Base-by-base conservation (phyloP, 2,797 vertebrate species). In the Spea hammondii region DNA sequence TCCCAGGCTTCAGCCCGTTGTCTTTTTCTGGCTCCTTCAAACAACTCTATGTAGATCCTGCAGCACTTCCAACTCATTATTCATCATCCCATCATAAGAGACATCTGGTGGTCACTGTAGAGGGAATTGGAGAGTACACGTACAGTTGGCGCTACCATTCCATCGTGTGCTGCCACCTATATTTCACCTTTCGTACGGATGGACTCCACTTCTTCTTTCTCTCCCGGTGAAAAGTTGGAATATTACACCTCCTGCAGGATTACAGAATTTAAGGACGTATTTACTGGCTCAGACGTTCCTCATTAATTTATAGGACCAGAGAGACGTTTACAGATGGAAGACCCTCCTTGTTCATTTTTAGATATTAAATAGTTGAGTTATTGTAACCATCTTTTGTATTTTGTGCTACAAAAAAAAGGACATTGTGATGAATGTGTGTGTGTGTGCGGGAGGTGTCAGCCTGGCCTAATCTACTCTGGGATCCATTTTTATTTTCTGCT, bases 291-390 rank as follows among this genome's bases (percentile, higher is more conserved):
- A 70, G 72, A 68, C 70, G 59, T 81, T 77, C 57, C 73, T 65
- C 32, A 32, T 72, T 82, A 60, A 82, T 77, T 82, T 82, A 82
- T 77, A 77, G 55, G 65, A 65, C 6, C 46, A 45, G 75, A 73
- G 65, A 68, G 54, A 65, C 67, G 69, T 50, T 66, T 51, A 47
- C 13, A 44, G 67, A 2, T 62, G 45, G 45, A 45, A 6, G 44
- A 4, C 53, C 44, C 49, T 17, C 47, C 17, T 70, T 57, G 67
- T 48, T 57, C 54, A 62, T 50, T 8, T 32, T 32, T 72, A 57
- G 70, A 82, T 75, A 55, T 74, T 69, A 17, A 17, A 55, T 68
- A 81, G 48, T 53, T 45, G 1, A 50, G 74, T 51, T 13, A 49
- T 46, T 8, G 55, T 32, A 8, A n/a, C 44, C 51, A 44, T 46